Base-by-base conservation (phyloP, 2,888 invertebrate genomes). In the Melanostoma mellinum region DNA sequence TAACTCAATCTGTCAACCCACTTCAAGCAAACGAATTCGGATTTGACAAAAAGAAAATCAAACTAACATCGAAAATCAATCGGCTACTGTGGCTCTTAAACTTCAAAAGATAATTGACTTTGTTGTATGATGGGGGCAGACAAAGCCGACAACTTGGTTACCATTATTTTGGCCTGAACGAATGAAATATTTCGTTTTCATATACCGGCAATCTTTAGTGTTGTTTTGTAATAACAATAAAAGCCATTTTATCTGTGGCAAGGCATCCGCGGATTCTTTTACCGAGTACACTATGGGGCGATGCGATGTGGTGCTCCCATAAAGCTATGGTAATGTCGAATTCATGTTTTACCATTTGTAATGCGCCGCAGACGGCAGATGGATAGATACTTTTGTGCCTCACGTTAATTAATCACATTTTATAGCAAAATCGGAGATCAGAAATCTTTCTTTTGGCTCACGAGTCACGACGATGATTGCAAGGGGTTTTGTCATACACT, bases 261-360 rank as follows among this genome's bases (percentile, higher is more conserved):
- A 68, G 60, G 73, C 63, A 77, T 65, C 63, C n/a, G 76, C 72
- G 44, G 77, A 77, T 65, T 50, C 58, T 65, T 50, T 72, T 65
- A 63, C 35, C 50, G 52, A 20, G 20, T 20, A 20, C 20, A 20
- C 3, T 20, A 50, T 20, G 20, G n/a, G 35, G 38, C 50, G n/a
- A 32, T 69, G 69, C 38, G 32, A 48, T 38, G 32, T 42, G 35
- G 20, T 55, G 60, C 52, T 63, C 52, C 48, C 9, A 10, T 33
- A 48, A 69, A 44, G 52, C 68, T 69, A n/a, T n/a, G 53, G 77
- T 86, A 86, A 86, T 86, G 86, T 86, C 71, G 78, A 86, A 86
- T 76, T 78, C 85, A 82, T 85, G 86, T 86, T 85, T 79, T 75
- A 85, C 81, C 85, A 86, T 86, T 86, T 86, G 86, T 86, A 79